Evolutionary conservation across 1,140 invertebrate species (phyloP), one percentile per base, ranked within the genome.

Genomic region (Drosophila tropicalis): DNA sequence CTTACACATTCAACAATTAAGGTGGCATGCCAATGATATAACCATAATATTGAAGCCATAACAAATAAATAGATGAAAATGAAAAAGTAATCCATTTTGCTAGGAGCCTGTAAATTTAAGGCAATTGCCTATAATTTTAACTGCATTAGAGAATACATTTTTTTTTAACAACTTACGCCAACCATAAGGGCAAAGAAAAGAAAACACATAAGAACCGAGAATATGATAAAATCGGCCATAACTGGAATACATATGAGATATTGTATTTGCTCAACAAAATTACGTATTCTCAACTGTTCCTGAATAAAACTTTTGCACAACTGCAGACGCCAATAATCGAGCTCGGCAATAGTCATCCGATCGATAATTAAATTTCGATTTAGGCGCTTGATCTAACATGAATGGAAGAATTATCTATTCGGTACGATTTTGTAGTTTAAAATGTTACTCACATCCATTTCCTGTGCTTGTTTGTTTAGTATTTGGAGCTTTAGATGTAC

Each of bases 1-100:
- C 79, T 47, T 63, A 84, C 81, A 40, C 73, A 55, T 55, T 79
- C 79, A 25, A 67, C 58, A 29, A 84, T 79, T n/a, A 79, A 22
- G 0, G 87, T 90, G 1, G 89, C 87, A 79, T 90, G 87, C 87
- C 87, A 90, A 29, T 90, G 87, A 67, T 90, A 90, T 7, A 90
- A 66, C 77, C 83, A 90, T 47, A 87, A 34, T 10, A 90, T 90
- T 0, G 58, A 67, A 6, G 87, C 56, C 87, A 90, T 90, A 5
- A 89, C 83, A 64, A 84, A 90, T 6, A 90, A 34, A 62, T 90
- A 90, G n/a, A 90, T 66, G 19, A 79, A 81, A 55, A 90, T 90
- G 12, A 90, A 90, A 5, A 78, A 67, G 41, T 75, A 87, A 56
- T 90, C 87, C 70, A 90, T 87, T 19, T 87, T 84, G 62, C 68